phyloP scores from a whole-genome alignment of 92 coral and sea anemone genomes.

The Blastomussa wellsi region DNA sequence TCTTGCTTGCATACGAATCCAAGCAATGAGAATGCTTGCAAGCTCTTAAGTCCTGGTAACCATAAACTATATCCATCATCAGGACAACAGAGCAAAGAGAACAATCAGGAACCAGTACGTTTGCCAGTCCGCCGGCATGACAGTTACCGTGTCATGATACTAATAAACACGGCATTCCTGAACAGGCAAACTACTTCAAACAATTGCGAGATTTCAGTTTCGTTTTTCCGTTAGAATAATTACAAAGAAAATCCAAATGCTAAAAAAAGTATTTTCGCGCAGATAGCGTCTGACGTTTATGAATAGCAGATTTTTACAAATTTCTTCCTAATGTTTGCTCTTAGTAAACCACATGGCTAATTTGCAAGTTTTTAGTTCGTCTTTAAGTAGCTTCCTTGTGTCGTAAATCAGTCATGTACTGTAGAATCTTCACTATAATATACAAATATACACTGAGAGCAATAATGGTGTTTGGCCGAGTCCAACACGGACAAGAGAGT shows the following conservation, averaged over 20 bases:
- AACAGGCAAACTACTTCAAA: neutral
- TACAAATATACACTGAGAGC: too few relatives aligned
- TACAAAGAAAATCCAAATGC: neutral
- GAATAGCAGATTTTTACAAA: too few relatives aligned
- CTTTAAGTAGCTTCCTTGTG: neutral
- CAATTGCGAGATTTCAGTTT: neutral
- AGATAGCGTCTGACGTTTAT: too few relatives aligned
- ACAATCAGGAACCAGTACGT: too few relatives aligned
- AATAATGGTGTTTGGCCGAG: too few relatives aligned
- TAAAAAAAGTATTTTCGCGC: neutral
- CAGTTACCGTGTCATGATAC: neutral
- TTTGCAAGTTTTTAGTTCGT: too few relatives aligned
- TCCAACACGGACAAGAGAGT: neutral
- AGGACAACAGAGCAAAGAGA: too few relatives aligned
- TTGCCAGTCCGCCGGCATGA: neutral
- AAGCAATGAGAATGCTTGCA: constrained; percentile 44
- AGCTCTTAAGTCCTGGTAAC: neutral
- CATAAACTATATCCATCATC: too few relatives aligned
- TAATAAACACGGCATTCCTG: neutral
- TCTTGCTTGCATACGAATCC: constrained; percentile 27
- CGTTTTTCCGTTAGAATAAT: neutral
- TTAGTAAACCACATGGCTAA: neutral
- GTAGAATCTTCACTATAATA: neutral
- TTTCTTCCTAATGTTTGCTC: neutral
- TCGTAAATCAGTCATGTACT: neutral